These are phyloP conservation scores for Drosophila truncata DNA, from an alignment of 1,140 invertebrate species.

Conservation along the genomic window DNA sequence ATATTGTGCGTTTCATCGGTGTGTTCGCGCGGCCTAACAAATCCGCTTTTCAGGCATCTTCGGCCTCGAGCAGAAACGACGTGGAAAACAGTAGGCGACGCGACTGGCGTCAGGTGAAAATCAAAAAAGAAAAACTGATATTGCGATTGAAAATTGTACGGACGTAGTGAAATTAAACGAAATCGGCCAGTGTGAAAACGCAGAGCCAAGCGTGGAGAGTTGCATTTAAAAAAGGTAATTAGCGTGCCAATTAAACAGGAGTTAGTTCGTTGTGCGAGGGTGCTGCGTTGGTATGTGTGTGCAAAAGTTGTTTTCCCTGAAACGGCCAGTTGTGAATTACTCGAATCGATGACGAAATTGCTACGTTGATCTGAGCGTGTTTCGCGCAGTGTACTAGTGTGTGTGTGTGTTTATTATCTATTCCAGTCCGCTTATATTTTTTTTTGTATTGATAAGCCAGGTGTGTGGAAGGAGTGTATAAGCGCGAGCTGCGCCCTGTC, in stretches of 20 bases:
- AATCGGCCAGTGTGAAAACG: slow-evolving; percentile 67
- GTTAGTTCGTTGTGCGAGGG: slow-evolving; percentile 21
- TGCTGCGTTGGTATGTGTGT: slow-evolving; percentile 27
- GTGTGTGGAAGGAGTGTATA: background rate
- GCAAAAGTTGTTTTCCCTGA: slow-evolving; percentile 80
- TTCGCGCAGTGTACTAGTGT: slow-evolving; percentile 26
- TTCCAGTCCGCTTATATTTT: slow-evolving; percentile 1
- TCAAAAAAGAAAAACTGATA: slow-evolving; percentile 16
- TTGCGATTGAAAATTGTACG: slow-evolving; percentile 28
- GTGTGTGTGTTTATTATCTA: slow-evolving; percentile 61
- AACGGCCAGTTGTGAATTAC: slow-evolving; percentile 59
- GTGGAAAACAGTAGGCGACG: slow-evolving; percentile 23
- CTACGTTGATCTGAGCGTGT: slow-evolving; percentile 12
- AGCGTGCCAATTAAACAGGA: slow-evolving; percentile 48
- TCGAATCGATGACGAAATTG: slow-evolving; percentile 76
- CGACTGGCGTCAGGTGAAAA: slow-evolving; percentile 40
- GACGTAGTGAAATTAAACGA: slow-evolving; percentile 50
- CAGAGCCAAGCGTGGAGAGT: slow-evolving; percentile 64
- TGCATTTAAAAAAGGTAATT: slow-evolving; percentile 77
- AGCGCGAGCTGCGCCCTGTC: slow-evolving; percentile 42
- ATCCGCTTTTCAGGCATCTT: background rate
- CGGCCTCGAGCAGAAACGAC: slow-evolving; percentile 11
- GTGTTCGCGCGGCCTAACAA: slow-evolving; percentile 2
- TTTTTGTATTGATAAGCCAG: slow-evolving; percentile 72
- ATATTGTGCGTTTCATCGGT: slow-evolving; percentile 13